Evolutionary conservation across 2,888 invertebrate species (phyloP).

Genomic region (Chrysomela aeneicollis): DNA sequence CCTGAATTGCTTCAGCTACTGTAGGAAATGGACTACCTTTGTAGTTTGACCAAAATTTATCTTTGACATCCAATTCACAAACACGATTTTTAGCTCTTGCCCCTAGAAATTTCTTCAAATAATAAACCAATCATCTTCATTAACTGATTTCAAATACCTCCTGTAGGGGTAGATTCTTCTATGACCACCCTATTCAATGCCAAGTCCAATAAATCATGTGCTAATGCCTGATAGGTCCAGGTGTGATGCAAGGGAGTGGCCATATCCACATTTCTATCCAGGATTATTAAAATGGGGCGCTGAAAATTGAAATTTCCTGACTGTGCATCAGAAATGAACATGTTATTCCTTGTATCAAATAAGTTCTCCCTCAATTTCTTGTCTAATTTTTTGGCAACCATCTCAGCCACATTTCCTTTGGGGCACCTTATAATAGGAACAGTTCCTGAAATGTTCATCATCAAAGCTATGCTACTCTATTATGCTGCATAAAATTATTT

Average conservation of each 20-base stretch:
- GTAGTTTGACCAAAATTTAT: conserved; percentile 92
- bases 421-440: conserved; percentile 93
- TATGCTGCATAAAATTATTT: conserved; percentile 49
- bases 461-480: neutral
- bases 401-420: conserved; percentile 96
- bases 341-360: conserved; percentile 94
- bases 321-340: conserved; percentile 89
- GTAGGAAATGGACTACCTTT: conserved; percentile 93
- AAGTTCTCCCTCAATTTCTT: conserved; percentile 97
- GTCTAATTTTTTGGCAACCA: conserved; percentile 96
- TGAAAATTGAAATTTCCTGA: conserved; percentile 85
- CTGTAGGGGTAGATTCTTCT: conserved; percentile 55
- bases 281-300: conserved; percentile 87
- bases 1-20: conserved; percentile 98
- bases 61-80: conserved; percentile 89
- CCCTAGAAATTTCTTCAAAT: conserved; percentile 57
- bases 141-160: conserved; percentile 43
- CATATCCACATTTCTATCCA: conserved; percentile 95
- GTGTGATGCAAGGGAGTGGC: conserved; percentile 98
- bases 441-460: conserved; percentile 65
- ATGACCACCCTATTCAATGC: conserved; percentile 77
- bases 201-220: conserved; percentile 94
- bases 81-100: conserved; percentile 81
- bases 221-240: conserved; percentile 99
- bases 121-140: conserved; percentile 4